Conservation (phyloP, 37 sponge, comb jelly and placozoan species). For the Tethya wilhelma region DNA sequence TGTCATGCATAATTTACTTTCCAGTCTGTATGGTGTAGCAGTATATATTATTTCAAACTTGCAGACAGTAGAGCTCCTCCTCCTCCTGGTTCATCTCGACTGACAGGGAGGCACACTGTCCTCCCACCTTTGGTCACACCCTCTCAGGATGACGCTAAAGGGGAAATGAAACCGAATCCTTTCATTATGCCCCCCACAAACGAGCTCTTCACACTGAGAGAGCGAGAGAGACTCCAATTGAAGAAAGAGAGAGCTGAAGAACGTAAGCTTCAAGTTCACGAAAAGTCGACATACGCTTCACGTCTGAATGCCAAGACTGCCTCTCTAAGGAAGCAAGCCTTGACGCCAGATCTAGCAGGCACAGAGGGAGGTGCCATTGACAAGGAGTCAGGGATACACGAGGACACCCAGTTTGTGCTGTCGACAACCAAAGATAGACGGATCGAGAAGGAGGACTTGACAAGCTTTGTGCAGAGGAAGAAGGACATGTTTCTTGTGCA, state of each 20-base stretch:
- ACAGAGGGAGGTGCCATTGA: slow-evolving; percentile 6
- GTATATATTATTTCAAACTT: too few species aligned
- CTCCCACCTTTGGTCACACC: too few species aligned
- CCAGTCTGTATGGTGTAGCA: too few species aligned
- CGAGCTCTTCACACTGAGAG: slow-evolving; percentile 84
- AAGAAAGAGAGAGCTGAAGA: slow-evolving; percentile 77
- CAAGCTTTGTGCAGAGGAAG: slow-evolving; percentile 77
- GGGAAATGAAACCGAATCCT: slow-evolving; percentile 55
- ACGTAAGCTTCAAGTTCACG: slow-evolving; percentile 78
- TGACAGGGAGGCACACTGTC: too few species aligned
- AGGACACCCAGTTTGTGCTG: slow-evolving; percentile 73
- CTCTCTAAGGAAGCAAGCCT: slow-evolving; percentile 49
- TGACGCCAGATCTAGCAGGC: slow-evolving; percentile 24
- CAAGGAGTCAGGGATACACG: slow-evolving; percentile 42
- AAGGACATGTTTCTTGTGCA: slow-evolving; percentile 96
- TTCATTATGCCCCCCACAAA: slow-evolving; percentile 87
- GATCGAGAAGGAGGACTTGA: slow-evolving; percentile 90
- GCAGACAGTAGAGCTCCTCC: too few species aligned
- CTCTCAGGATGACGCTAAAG: background rate
- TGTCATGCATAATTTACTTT: too few species aligned
- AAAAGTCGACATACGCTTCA: slow-evolving; percentile 91
- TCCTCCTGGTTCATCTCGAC: too few species aligned
- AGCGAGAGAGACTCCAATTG: slow-evolving; percentile 65
- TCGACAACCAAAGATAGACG: slow-evolving; percentile 82
- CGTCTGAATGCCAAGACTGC: slow-evolving; percentile 74